phyloP scores from a whole-genome alignment of 1,140 invertebrate species.

The Melipona quadrifasciata region DNA sequence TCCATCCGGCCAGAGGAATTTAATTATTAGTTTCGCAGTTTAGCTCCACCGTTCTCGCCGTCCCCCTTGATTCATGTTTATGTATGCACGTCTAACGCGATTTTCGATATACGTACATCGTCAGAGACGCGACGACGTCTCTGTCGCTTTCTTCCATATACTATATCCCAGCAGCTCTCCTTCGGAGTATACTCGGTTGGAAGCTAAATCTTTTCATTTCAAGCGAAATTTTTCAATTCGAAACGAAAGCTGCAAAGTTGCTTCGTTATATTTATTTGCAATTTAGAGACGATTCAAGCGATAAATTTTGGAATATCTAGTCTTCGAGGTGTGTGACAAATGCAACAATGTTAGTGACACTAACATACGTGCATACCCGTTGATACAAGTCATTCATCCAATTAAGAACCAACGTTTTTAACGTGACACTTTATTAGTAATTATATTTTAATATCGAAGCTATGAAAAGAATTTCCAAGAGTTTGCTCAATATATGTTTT shows the following conservation, averaged over 20 bases:
- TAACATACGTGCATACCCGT: too few species aligned
- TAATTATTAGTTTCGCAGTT: constrained; percentile 77
- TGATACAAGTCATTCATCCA: too few species aligned
- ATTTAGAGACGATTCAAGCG: background rate
- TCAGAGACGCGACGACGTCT: constrained; percentile 27
- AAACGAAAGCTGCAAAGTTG: too few species aligned
- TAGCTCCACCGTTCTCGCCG: constrained; percentile 66
- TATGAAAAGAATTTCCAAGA: too few species aligned
- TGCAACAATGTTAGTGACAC: background rate
- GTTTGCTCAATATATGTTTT: too few species aligned
- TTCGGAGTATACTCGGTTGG: background rate
- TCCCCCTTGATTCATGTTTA: constrained; percentile 69
- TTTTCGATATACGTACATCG: constrained; percentile 60
- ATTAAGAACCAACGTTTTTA: too few species aligned
- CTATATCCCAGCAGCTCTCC: background rate
- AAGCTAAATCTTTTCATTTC: background rate
- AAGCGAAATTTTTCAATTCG: too few species aligned
- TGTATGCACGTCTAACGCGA: constrained; percentile 71
- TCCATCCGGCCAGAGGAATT: constrained; percentile 68
- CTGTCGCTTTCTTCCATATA: background rate
- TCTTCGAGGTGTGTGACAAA: background rate
- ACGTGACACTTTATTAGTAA: too few species aligned
- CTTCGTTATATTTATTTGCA: background rate
- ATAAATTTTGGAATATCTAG: background rate
- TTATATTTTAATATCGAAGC: too few species aligned